Percentiles rank a stretch among this genome's conserved stretches.
Conservation (phyloP, 2,888 invertebrate species). For the Petrolisthes cinctipes region DNA sequence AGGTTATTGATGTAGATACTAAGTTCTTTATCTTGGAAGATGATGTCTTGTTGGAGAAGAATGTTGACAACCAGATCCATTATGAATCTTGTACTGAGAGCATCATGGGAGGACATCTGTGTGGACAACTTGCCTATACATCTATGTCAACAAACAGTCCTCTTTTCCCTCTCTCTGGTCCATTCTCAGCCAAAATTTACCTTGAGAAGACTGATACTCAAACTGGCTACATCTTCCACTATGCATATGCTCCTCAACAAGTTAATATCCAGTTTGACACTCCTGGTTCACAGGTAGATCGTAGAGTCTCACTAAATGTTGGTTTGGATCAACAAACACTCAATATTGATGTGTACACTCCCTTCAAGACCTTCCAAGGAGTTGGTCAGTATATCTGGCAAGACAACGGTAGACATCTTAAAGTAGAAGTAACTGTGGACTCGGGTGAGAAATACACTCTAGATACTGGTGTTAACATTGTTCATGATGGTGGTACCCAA, state of each 20-base stretch:
- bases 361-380: conserved; percentile 15
- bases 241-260: conserved; percentile 18
- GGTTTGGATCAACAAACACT: not conserved
- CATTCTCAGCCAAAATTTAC: conserved; percentile 25
- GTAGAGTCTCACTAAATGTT: conserved; percentile 37
- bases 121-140: conserved; percentile 29
- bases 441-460: conserved; percentile 5
- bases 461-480: not conserved
- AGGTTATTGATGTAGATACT: conserved; percentile 80
- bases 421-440: not conserved
- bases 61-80: conserved; percentile 1
- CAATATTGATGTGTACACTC: conserved; percentile 34
- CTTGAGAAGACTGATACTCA: conserved; percentile 62
- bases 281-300: conserved; percentile 45
- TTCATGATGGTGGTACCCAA: not conserved
- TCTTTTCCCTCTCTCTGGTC: conserved; percentile 4
- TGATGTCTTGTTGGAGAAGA: conserved; percentile 69
- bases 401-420: conserved; percentile 14
- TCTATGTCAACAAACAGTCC: conserved; percentile 11
- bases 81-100: conserved; percentile 1
- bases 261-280: conserved; percentile 53
- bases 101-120: conserved; percentile 36
- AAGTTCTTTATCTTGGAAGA: conserved; percentile 69
- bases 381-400: conserved; percentile 31
- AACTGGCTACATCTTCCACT: conserved; percentile 55